A percentile compares a stretch with the other conserved stretches of the same genome.
Conservation (phyloP, 2,113 vertebrate genomes). For the Percina caprodes region DNA sequence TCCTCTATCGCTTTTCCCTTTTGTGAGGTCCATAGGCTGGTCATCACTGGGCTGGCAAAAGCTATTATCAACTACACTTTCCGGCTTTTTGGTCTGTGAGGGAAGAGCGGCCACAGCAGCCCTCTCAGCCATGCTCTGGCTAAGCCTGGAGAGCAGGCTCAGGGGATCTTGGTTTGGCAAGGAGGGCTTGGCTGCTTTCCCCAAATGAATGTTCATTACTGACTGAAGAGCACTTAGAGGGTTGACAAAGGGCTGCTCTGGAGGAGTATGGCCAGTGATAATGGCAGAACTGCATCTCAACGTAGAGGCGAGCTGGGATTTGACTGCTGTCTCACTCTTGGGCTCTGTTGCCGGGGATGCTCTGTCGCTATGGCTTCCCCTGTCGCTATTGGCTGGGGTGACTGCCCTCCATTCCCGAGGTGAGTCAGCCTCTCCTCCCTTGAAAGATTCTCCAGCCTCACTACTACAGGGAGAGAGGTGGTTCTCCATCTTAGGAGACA, state of each 20-base stretch:
- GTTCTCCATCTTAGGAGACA: slow-evolving; percentile 87
- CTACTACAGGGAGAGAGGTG: slow-evolving; percentile 88
- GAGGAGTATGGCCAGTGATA: slow-evolving; percentile 93
- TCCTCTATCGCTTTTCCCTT: slow-evolving; percentile 94
- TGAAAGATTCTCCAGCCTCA: slow-evolving; percentile 87
- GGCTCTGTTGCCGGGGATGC: slow-evolving; percentile 76
- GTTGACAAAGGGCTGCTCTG: slow-evolving; percentile 96
- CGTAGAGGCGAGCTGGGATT: slow-evolving; percentile 78
- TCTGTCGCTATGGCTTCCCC: slow-evolving; percentile 77
- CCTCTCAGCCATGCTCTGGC: slow-evolving; percentile 96
- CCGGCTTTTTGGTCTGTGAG: slow-evolving; percentile 89
- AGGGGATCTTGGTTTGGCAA: slow-evolving; percentile 95
- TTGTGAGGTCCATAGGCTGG: slow-evolving; percentile 99
- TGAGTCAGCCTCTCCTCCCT: slow-evolving; percentile 81
- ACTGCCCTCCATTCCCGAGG: slow-evolving; percentile 86
- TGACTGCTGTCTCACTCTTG: slow-evolving; percentile 79
- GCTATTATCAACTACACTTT: slow-evolving; percentile 88
- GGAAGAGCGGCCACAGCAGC: slow-evolving; percentile 93
- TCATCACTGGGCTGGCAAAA: slow-evolving; percentile 93
- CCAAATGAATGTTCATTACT: slow-evolving; percentile 99
- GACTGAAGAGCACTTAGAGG: slow-evolving; percentile 98
- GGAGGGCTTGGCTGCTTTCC: slow-evolving; percentile 98
- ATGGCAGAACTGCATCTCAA: slow-evolving; percentile 91
- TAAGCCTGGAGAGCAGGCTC: slow-evolving; percentile 98
- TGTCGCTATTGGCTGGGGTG: slow-evolving; percentile 87